These are phyloP conservation scores for Sebastolobus altivelis DNA, from an alignment of 2,797 vertebrate species.

Conservation along the genomic window DNA sequence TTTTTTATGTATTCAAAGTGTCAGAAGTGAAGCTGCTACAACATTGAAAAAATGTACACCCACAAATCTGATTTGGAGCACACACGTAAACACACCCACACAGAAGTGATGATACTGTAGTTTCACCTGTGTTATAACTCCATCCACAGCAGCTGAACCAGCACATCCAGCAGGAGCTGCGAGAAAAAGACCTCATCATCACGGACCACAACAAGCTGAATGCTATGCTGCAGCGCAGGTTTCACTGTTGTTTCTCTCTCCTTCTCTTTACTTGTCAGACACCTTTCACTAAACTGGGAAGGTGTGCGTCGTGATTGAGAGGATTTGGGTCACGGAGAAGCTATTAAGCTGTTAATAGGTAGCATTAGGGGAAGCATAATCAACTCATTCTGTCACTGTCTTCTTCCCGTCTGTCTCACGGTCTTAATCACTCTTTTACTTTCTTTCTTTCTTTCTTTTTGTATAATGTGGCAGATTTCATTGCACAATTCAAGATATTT, in stretches of 20 bases:
- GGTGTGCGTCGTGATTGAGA: slow-evolving; percentile 16
- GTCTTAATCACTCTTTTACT: not conserved
- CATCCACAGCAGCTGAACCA: slow-evolving; percentile 72
- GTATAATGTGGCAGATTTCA: not conserved
- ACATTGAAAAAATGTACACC: slow-evolving; percentile 8
- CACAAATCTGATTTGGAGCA: not conserved
- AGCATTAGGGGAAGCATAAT: slow-evolving; percentile 3
- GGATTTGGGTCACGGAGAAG: slow-evolving; percentile 4
- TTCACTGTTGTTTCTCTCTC: not conserved
- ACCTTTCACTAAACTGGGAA: slow-evolving; percentile 6
- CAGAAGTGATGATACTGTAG: slow-evolving; percentile 49
- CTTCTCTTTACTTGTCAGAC: slow-evolving; percentile 1
- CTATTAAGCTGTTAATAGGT: slow-evolving; percentile 3
- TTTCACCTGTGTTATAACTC: slow-evolving; percentile 48
- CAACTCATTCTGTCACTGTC: slow-evolving; percentile 1
- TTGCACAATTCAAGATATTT: not conserved
- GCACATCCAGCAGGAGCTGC: slow-evolving; percentile 85
- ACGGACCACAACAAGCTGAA: slow-evolving; percentile 85
- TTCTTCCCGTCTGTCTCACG: not conserved
- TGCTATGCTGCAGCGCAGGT: slow-evolving; percentile 72
- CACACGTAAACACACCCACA: not conserved
- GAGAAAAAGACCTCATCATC: slow-evolving; percentile 88
- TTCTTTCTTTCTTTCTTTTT: not conserved
- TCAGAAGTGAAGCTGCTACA: slow-evolving; percentile 10
- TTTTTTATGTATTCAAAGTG: slow-evolving; percentile 15